Evolutionary conservation across 2,888 invertebrate species (phyloP).

Genomic region (Leucophenga montana): DNA sequence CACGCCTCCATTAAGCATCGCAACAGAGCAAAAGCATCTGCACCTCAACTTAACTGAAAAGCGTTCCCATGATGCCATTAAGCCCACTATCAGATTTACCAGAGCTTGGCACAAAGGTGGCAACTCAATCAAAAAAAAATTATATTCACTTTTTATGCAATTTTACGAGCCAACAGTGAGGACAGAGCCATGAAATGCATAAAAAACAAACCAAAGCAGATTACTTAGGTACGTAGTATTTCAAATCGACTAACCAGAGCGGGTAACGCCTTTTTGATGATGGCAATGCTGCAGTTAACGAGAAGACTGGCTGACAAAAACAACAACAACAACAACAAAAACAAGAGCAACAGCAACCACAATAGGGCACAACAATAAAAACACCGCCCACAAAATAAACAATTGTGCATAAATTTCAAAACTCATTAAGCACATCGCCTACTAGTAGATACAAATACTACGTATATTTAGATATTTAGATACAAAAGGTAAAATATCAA

Average conservation of each 20-base stretch:
- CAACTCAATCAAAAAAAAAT: too few species aligned
- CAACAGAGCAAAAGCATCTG: too few species aligned
- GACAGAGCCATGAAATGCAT: neutral
- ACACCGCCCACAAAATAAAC: conserved; percentile 37
- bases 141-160: too few species aligned
- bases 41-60: too few species aligned
- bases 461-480: neutral
- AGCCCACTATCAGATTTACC: too few species aligned
- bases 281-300: neutral
- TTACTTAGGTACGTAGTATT: neutral
- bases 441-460: conserved; percentile 50
- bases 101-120: too few species aligned
- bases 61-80: too few species aligned
- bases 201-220: conserved; percentile 1
- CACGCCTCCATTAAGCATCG: too few species aligned
- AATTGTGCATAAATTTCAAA: conserved; percentile 45
- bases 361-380: conserved; percentile 30
- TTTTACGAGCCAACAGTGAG: too few species aligned
- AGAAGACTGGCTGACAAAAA: too few species aligned
- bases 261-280: conserved; percentile 4
- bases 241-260: conserved; percentile 1
- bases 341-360: neutral
- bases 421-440: conserved; percentile 63
- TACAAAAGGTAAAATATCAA: neutral
- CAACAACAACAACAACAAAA: too few species aligned